Evolutionary conservation across 2,797 vertebrate genomes (phyloP).

Genomic region (Oreochromis grahami): DNA sequence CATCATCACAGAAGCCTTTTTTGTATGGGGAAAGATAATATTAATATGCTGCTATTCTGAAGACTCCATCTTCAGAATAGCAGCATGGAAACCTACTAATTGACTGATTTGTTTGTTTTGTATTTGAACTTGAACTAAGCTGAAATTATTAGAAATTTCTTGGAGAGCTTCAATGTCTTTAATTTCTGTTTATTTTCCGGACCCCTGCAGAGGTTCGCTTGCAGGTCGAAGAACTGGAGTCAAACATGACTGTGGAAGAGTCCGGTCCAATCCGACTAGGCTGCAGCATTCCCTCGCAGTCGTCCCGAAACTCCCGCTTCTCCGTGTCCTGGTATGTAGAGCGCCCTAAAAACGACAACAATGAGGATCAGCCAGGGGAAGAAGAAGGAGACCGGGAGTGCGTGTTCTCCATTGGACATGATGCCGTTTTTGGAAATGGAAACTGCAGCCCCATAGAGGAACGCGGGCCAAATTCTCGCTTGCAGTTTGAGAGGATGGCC

Average conservation of each 20-base stretch:
- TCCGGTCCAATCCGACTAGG: slow-evolving; percentile 84
- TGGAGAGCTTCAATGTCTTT: background rate
- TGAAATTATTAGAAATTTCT: background rate
- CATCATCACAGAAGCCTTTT: background rate
- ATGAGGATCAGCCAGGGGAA: slow-evolving; percentile 55
- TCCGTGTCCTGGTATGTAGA: slow-evolving; percentile 92
- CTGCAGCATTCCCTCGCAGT: slow-evolving; percentile 89
- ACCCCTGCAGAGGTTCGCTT: slow-evolving; percentile 80
- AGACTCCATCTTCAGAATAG: background rate
- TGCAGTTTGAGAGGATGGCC: slow-evolving; percentile 88
- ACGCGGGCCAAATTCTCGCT: slow-evolving; percentile 76
- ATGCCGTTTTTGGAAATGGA: slow-evolving; percentile 85
- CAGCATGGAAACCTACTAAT: background rate
- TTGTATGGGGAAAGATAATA: background rate
- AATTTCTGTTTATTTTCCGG: background rate
- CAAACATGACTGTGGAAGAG: slow-evolving; percentile 86
- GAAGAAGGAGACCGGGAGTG: slow-evolving; percentile 56
- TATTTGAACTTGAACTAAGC: background rate
- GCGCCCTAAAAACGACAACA: slow-evolving; percentile 47
- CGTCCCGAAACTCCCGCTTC: slow-evolving; percentile 88
- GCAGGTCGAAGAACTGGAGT: slow-evolving; percentile 85
- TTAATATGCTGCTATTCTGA: background rate
- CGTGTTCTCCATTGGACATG: slow-evolving; percentile 87
- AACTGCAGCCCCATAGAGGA: slow-evolving; percentile 78
- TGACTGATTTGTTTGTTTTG: background rate